Percentiles rank a stretch among this genome's conserved stretches.
phyloP scores from a whole-genome alignment of 2,888 invertebrate genomes.

The Lucinisca nassula region DNA sequence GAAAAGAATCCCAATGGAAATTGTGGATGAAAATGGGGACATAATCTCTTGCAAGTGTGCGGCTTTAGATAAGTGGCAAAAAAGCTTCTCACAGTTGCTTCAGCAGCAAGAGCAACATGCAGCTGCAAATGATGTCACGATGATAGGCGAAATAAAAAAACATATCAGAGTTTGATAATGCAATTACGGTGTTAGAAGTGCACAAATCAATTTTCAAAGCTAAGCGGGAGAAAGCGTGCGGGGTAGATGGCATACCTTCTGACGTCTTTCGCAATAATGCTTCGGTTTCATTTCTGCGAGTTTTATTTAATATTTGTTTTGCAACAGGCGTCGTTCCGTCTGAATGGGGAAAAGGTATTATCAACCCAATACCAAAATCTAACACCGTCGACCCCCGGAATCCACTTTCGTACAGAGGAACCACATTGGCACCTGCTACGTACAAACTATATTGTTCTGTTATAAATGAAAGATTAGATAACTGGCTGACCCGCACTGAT shows the following conservation, averaged over 20 bases:
- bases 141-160: not conserved
- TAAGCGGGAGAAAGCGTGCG: constrained; percentile 36
- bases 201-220: constrained; percentile 16
- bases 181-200: not conserved
- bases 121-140: not conserved
- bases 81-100: not conserved
- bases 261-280: constrained; percentile 38
- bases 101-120: not conserved
- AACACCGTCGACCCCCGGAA: constrained; percentile 18
- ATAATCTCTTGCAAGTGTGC: not conserved
- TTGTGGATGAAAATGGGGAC: not conserved
- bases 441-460: constrained; percentile 41
- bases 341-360: constrained; percentile 37
- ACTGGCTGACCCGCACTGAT: not conserved
- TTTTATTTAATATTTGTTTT: constrained; percentile 48
- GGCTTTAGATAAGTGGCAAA: not conserved
- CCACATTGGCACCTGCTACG: constrained; percentile 15
- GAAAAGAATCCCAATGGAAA: not conserved
- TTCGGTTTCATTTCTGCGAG: constrained; percentile 17
- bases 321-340: constrained; percentile 25
- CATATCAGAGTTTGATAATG: not conserved
- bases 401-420: constrained; percentile 43
- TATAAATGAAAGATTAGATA: constrained; percentile 22
- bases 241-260: constrained; percentile 26
- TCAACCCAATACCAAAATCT: constrained; percentile 39